Conservation (phyloP, 2,888 invertebrate species). For the Xestoiulus laeticollis region DNA sequence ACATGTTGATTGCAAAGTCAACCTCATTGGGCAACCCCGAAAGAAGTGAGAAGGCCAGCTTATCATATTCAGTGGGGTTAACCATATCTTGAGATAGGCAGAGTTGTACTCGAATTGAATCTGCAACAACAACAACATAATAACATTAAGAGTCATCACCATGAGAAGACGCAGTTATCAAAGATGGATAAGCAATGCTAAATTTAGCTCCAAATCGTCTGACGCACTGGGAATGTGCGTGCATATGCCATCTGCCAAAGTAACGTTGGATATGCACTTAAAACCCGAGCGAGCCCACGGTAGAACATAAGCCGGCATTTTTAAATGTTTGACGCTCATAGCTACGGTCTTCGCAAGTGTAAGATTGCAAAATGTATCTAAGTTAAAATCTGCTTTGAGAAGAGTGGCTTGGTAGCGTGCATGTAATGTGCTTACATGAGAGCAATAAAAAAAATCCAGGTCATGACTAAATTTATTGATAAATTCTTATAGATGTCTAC, state of each 20-base stretch:
- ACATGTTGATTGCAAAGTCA: conserved; percentile 97
- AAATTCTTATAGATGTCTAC: no score
- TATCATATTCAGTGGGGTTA: conserved; percentile 74
- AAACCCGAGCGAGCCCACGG: not conserved
- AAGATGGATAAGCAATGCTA: not conserved
- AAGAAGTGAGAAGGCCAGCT: conserved; percentile 86
- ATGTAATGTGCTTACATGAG: no score
- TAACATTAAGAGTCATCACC: not conserved
- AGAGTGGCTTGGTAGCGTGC: no score
- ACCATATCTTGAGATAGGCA: conserved; percentile 57
- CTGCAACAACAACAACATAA: conserved; percentile 13
- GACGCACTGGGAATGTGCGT: not conserved
- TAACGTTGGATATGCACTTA: not conserved
- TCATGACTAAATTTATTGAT: no score
- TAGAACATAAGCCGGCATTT: no score
- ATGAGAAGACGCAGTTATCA: not conserved
- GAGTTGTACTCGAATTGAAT: conserved; percentile 55
- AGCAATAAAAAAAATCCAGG: no score
- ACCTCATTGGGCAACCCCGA: conserved; percentile 99
- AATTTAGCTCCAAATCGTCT: not conserved
- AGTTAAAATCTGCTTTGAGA: no score
- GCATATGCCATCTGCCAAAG: not conserved
- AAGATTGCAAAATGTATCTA: no score
- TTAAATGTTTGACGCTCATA: no score
- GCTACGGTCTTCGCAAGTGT: no score